A percentile compares a stretch with the other conserved stretches of the same genome.
These are phyloP conservation scores for Dendrolimus pini DNA, from an alignment of 2,888 invertebrate genomes.

Conservation along the genomic window DNA sequence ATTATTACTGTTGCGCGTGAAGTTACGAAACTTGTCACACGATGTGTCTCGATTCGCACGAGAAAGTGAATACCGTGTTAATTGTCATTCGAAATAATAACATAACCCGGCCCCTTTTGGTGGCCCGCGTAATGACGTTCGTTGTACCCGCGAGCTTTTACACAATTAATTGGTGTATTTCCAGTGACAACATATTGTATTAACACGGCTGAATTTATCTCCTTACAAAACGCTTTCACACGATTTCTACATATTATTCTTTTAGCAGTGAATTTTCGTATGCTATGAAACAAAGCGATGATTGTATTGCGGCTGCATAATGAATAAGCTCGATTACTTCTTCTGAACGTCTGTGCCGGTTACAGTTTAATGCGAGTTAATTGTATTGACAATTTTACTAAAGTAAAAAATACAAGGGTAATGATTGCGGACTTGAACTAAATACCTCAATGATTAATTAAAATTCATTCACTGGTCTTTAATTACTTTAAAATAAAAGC, in stretches of 20 bases:
- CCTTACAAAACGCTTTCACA: slow-evolving; percentile 38
- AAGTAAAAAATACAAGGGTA: too few relatives aligned
- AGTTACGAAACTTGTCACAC: slow-evolving; percentile 51
- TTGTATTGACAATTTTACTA: too few relatives aligned
- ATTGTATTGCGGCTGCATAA: background rate
- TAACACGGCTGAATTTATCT: slow-evolving; percentile 19
- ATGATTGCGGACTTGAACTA: too few relatives aligned
- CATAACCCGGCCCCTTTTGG: slow-evolving; percentile 20
- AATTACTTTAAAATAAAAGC: too few relatives aligned
- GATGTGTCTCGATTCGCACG: slow-evolving; percentile 37
- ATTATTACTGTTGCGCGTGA: slow-evolving; percentile 30
- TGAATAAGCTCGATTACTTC: background rate
- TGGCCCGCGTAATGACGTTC: slow-evolving; percentile 20
- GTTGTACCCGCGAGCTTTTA: slow-evolving; percentile 25
- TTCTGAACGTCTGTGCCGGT: background rate
- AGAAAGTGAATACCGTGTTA: slow-evolving; percentile 45
- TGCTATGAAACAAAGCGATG: background rate
- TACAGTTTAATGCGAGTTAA: too few relatives aligned
- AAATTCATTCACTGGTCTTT: too few relatives aligned
- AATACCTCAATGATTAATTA: too few relatives aligned
- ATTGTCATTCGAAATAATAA: slow-evolving; percentile 33
- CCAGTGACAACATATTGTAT: slow-evolving; percentile 20
- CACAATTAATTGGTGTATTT: slow-evolving; percentile 22
- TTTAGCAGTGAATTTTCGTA: background rate
- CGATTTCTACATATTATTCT: slow-evolving; percentile 33